Percentiles rank a stretch among this genome's conserved stretches.
phyloP scores from a whole-genome alignment of 2,888 invertebrate species.

The Abrostola tripartita region DNA sequence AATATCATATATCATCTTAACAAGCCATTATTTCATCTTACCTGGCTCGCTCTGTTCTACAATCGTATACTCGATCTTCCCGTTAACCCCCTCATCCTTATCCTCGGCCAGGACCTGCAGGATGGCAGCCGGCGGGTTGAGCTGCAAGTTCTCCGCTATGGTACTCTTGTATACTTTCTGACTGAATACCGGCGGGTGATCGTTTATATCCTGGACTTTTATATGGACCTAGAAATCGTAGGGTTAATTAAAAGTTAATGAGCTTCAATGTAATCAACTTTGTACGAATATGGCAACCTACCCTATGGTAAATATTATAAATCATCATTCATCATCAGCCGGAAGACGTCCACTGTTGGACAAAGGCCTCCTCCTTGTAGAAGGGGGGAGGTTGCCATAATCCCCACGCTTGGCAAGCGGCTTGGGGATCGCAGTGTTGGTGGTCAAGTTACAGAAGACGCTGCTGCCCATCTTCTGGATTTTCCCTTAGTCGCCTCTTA shows the following conservation, averaged over 20 bases:
- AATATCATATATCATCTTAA: background rate
- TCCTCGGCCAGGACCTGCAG: constrained; percentile 94
- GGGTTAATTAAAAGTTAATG: background rate
- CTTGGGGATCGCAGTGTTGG: too few species aligned
- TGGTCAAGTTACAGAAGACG: too few species aligned
- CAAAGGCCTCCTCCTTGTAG: too few species aligned
- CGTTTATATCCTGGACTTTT: constrained; percentile 95
- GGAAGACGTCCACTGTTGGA: too few species aligned
- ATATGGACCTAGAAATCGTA: constrained; percentile 89
- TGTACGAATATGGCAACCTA: background rate
- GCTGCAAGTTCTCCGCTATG: constrained; percentile 94
- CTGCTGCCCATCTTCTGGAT: too few species aligned
- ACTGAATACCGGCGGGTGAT: constrained; percentile 94
- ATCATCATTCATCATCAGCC: too few species aligned
- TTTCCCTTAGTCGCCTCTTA: too few species aligned
- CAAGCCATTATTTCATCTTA: constrained; percentile 42
- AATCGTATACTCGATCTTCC: constrained; percentile 93
- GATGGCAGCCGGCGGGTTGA: constrained; percentile 94
- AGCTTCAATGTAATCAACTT: too few species aligned
- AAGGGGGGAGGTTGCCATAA: too few species aligned
- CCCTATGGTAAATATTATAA: too few species aligned
- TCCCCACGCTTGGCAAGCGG: too few species aligned
- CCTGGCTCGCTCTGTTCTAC: constrained; percentile 85
- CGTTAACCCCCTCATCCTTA: constrained; percentile 93
- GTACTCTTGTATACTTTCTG: constrained; percentile 93